Evolutionary conservation across 2,797 vertebrate species (phyloP), one percentile per base, ranked within the genome.

Genomic region (Psittacula echo): DNA sequence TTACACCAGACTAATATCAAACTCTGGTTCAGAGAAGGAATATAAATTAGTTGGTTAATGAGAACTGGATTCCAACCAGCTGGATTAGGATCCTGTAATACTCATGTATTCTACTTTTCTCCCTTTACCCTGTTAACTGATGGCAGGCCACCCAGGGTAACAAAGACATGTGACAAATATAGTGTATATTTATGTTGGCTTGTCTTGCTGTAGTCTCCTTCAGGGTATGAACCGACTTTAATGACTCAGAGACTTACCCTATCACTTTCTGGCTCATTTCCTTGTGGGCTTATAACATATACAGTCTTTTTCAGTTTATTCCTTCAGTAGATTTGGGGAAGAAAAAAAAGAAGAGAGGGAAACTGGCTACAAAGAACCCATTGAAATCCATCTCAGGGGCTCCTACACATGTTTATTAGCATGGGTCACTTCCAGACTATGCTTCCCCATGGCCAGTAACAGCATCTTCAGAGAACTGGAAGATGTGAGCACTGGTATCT

Each of bases 161-260:
- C 93, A 95, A 88, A 94, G 91, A 95, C 48, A 54, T 83, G 88
- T 68, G 86, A 88, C 71, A 89, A 95, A 87, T 73, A 83, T 6
- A 92, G 21, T 61, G 54, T 95, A 15, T 91, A 94, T 94, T 94
- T 97, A 87, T 90, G 78, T 94, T 96, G 93, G 93, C 89, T 94
- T 15, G 2, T 92, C 53, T 89, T 60, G 53, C 77, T 90, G 73
- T 77, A 86, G 94, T 84, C 93, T 96, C 82, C 72, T 85, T 94
- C 58, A 61, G 89, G 72, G 78, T 84, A 94, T 79, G 93, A 95
- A 75, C 81, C 11, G 58, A 51, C 85, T 92, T 96, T 61, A 90
- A 90, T 88, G 94, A 94, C 88, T 91, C 56, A 95, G 77, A 95
- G 77, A 54, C 41, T 78, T 89, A 83, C 41, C 78, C 88, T 92